These are phyloP conservation scores for Malacoraja senta DNA, from an alignment of 2,797 vertebrate genomes.

Conservation along the genomic window DNA sequence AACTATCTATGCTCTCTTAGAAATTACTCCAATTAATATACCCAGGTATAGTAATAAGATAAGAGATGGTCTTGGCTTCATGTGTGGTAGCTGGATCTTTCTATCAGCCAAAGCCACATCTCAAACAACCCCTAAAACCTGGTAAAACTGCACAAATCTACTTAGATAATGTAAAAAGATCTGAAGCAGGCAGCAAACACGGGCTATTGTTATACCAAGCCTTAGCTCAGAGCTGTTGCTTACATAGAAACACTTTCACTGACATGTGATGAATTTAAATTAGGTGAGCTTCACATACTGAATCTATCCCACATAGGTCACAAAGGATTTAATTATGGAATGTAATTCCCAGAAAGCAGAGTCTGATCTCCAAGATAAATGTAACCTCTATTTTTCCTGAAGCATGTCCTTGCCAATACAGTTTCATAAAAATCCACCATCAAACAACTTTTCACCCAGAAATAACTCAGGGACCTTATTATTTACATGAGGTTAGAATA, in stretches of 20 bases:
- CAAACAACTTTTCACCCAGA: background rate
- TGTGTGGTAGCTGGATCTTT: background rate
- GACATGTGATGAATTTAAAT: background rate
- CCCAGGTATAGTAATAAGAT: background rate
- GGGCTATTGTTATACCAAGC: background rate
- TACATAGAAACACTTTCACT: background rate
- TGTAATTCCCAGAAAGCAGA: slow-evolving; percentile 9
- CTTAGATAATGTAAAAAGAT: background rate
- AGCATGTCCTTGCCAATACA: background rate
- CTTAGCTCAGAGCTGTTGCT: background rate
- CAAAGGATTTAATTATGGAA: slow-evolving; percentile 19
- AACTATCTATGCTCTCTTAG: no score
- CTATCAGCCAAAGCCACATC: background rate
- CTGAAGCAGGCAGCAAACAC: background rate
- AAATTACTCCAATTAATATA: no score
- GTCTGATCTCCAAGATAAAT: slow-evolving; percentile 1
- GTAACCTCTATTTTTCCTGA: background rate
- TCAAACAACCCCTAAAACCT: background rate
- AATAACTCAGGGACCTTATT: background rate
- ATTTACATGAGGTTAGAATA: slow-evolving; percentile 12
- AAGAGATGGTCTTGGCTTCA: background rate
- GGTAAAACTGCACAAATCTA: background rate
- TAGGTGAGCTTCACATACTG: slow-evolving; percentile 9
- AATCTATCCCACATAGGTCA: slow-evolving; percentile 17
- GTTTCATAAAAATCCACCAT: background rate